Percentiles rank a stretch among this genome's conserved stretches.
Evolutionary conservation across 2,888 invertebrate genomes (phyloP).

Genomic region (Chrysina gloriosa): DNA sequence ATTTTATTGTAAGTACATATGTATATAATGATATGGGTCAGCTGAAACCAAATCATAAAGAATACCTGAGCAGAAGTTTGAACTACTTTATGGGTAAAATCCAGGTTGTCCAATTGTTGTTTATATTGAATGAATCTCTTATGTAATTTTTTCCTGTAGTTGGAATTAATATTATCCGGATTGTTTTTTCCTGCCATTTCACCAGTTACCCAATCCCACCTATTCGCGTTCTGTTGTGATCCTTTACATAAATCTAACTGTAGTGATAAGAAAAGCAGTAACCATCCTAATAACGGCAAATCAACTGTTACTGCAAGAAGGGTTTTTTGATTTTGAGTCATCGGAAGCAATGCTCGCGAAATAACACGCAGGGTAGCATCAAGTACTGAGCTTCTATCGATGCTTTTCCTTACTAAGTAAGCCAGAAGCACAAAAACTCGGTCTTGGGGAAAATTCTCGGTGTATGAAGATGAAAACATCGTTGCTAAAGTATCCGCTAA

Average conservation of each 20-base stretch:
- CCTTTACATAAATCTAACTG: constrained; percentile 70
- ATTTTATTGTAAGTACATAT: no score
- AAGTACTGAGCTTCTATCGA: constrained; percentile 73
- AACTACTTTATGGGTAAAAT: constrained; percentile 73
- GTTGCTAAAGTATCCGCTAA: constrained; percentile 84
- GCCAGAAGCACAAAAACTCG: constrained; percentile 88
- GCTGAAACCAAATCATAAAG: no score
- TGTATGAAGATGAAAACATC: constrained; percentile 83
- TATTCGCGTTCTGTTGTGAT: constrained; percentile 63
- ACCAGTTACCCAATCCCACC: constrained; percentile 94
- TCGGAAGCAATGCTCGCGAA: constrained; percentile 69
- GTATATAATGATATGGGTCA: no score
- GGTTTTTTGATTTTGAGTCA: constrained; percentile 61
- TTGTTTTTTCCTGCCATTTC: constrained; percentile 71
- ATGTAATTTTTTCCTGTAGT: constrained; percentile 75
- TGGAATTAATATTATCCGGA: constrained; percentile 60
- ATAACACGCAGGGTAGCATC: constrained; percentile 73
- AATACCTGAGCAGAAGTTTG: constrained; percentile 68
- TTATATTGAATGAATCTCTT: constrained; percentile 78
- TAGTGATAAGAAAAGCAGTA: constrained; percentile 79
- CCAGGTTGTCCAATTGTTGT: constrained; percentile 75
- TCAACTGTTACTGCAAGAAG: constrained; percentile 72
- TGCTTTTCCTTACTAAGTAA: constrained; percentile 86
- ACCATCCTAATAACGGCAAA: constrained; percentile 78
- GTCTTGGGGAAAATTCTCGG: constrained; percentile 86